Evolutionary conservation across 2,888 invertebrate genomes (phyloP).

Genomic region (Lasioglossum figueresi): DNA sequence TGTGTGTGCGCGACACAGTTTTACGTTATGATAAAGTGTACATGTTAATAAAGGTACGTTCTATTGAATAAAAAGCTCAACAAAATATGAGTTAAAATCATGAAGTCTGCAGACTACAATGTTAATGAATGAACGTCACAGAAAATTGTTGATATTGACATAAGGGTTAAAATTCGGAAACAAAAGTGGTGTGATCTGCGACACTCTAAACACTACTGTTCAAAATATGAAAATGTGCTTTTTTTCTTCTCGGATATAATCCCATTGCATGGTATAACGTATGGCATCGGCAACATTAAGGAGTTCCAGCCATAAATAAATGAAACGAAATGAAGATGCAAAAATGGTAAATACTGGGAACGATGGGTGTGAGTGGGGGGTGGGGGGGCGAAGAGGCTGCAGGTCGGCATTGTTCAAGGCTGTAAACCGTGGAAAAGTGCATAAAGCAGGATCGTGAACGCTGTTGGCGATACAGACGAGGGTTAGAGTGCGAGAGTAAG

Average conservation of each 20-base stretch:
- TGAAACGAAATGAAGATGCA: background rate
- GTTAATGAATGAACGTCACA: too few species aligned
- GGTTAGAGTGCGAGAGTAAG: constrained; percentile 18
- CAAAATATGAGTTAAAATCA: too few species aligned
- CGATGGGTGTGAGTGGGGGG: background rate
- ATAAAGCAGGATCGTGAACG: constrained; percentile 56
- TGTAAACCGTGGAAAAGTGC: constrained; percentile 56
- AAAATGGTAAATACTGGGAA: background rate
- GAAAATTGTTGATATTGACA: too few species aligned
- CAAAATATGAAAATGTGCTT: background rate
- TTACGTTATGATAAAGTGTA: too few species aligned
- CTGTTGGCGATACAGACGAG: constrained; percentile 40
- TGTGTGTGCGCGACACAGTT: too few species aligned
- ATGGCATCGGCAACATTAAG: background rate
- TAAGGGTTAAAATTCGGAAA: too few species aligned
- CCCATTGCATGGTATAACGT: too few species aligned
- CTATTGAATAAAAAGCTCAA: too few species aligned
- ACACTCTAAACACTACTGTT: background rate
- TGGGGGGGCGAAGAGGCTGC: background rate
- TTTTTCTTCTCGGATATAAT: background rate
- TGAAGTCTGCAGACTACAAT: too few species aligned
- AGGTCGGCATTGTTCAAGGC: constrained; percentile 38
- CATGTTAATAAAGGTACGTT: too few species aligned
- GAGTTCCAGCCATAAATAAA: background rate
- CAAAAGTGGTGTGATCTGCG: too few species aligned